These are phyloP conservation scores for Rugalucina vietnamica DNA, from an alignment of 2,888 invertebrate genomes.

Conservation along the genomic window DNA sequence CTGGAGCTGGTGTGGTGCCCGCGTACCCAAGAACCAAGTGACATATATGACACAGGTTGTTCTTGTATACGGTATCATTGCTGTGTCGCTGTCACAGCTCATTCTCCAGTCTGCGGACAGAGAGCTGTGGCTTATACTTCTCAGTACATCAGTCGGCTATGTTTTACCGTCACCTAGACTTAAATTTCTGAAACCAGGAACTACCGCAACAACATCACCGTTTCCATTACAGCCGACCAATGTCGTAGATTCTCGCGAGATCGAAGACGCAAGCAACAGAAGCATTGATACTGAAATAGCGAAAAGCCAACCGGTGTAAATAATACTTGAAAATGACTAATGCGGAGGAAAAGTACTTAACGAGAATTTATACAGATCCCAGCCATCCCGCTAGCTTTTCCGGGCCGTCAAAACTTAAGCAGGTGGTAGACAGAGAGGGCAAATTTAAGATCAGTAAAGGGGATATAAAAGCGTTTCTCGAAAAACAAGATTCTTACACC, in stretches of 20 bases:
- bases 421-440: not conserved
- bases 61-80: not conserved
- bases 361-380: not conserved
- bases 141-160: constrained; percentile 7
- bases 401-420: constrained; percentile 6
- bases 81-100: not conserved
- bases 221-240: too few species aligned
- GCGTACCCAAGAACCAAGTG: constrained; percentile 2
- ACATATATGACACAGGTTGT: constrained; percentile 12
- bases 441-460: not conserved
- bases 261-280: too few species aligned
- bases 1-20: constrained; percentile 6
- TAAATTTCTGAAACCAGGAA: not conserved
- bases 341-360: not conserved
- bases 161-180: constrained; percentile 6
- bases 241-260: too few species aligned
- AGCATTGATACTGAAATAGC: too few species aligned
- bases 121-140: constrained; percentile 1
- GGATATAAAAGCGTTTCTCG: not conserved
- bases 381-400: not conserved
- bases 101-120: not conserved
- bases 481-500: constrained; percentile 13
- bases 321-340: too few species aligned
- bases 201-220: too few species aligned
- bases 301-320: too few species aligned